These are phyloP conservation scores for Andrena cerasifolii DNA, from an alignment of 1,140 invertebrate genomes.

Conservation along the genomic window DNA sequence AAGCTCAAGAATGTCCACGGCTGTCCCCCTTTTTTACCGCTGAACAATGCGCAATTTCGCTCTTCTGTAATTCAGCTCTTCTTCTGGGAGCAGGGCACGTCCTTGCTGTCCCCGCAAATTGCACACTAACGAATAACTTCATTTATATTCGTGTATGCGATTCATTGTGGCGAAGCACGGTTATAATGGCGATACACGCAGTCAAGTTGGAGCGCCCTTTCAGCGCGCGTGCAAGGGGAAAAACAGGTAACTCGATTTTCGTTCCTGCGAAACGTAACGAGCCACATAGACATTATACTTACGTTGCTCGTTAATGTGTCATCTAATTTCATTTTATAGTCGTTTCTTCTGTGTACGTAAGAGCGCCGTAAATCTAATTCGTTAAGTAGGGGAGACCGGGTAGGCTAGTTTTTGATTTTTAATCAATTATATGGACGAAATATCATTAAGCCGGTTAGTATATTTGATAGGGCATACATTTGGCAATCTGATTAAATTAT, in stretches of 20 bases:
- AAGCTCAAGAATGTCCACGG: constrained; percentile 1
- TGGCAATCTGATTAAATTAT: too few species aligned
- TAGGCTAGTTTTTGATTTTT: too few species aligned
- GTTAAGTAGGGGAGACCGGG: too few species aligned
- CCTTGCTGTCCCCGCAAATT: constrained; percentile 29
- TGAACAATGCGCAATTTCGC: constrained; percentile 28
- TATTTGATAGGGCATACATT: too few species aligned
- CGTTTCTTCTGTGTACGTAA: background rate
- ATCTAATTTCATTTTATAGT: constrained; percentile 1
- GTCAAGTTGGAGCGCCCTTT: background rate
- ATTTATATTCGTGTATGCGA: constrained; percentile 27
- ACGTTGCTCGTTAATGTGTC: background rate
- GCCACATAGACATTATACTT: too few species aligned
- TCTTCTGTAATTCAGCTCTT: constrained; percentile 12
- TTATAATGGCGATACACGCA: constrained; percentile 22
- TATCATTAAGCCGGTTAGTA: too few species aligned
- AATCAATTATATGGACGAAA: too few species aligned
- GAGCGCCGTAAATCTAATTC: background rate
- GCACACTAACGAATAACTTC: constrained; percentile 31
- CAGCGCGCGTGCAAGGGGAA: background rate
- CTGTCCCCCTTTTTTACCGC: constrained; percentile 26
- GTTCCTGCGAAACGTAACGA: background rate
- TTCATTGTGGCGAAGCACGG: background rate
- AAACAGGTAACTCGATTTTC: background rate
- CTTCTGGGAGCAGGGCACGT: background rate